Evolutionary conservation across 2,797 vertebrate genomes (phyloP).

Genomic region (Columba guinea): DNA sequence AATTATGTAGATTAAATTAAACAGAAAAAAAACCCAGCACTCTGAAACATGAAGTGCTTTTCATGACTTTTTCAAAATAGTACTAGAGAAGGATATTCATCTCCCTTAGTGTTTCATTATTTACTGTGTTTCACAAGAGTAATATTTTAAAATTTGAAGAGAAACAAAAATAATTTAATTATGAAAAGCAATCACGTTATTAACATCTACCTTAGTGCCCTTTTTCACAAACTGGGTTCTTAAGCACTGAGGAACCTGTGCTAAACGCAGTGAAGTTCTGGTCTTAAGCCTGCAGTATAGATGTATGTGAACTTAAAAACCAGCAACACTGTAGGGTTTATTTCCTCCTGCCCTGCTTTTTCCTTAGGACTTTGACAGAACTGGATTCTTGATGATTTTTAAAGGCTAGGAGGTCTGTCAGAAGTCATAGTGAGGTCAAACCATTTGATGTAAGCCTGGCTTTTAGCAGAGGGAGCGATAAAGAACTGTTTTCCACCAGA

Average conservation of each 20-base stretch:
- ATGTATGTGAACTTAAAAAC: not conserved
- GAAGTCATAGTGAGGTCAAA: not conserved
- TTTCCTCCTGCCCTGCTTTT: not conserved
- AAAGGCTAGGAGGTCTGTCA: not conserved
- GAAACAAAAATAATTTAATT: not conserved
- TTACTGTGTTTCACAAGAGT: not conserved
- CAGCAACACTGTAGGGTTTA: not conserved
- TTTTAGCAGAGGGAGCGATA: not conserved
- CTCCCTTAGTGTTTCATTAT: not conserved
- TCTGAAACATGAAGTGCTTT: constrained; percentile 22
- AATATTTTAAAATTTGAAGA: not conserved
- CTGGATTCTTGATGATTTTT: not conserved
- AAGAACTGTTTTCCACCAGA: not conserved
- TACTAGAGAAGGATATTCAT: not conserved
- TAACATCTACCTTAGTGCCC: not conserved
- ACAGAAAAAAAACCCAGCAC: not conserved
- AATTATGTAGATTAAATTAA: constrained; percentile 55
- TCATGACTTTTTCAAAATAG: constrained; percentile 27
- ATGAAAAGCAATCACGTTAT: not conserved
- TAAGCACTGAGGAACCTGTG: not conserved
- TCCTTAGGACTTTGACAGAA: not conserved
- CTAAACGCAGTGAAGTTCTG: not conserved
- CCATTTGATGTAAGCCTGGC: fast-evolving
- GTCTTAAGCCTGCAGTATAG: not conserved
- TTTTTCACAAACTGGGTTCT: not conserved